These are phyloP conservation scores for Istiophorus platypterus DNA, from an alignment of 2,113 vertebrate genomes.

Conservation along the genomic window DNA sequence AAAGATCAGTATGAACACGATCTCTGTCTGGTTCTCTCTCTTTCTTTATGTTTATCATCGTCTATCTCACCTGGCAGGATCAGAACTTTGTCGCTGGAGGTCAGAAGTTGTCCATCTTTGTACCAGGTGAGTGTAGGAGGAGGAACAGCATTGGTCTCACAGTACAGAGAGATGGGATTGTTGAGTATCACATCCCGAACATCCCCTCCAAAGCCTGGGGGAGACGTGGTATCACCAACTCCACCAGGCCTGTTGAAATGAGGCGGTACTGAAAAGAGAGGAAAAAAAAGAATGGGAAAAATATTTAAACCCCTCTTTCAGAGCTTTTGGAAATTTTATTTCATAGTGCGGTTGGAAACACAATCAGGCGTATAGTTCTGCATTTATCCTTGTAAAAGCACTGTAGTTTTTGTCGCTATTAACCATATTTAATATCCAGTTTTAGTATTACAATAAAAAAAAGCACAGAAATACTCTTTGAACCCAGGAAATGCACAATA, in stretches of 20 bases:
- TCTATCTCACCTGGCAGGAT: conserved; percentile 90
- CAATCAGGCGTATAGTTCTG: background rate
- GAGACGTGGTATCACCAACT: conserved; percentile 79
- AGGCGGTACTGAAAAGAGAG: conserved; percentile 89
- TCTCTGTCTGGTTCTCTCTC: background rate
- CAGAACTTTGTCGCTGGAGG: conserved; percentile 89
- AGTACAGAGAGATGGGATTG: conserved; percentile 93
- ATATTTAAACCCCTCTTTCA: background rate
- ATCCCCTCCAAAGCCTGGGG: conserved; percentile 76
- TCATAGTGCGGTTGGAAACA: background rate
- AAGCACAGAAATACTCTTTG: conserved; percentile 21
- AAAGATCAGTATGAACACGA: background rate
- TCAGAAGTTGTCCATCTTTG: conserved; percentile 88
- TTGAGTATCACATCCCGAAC: conserved; percentile 92
- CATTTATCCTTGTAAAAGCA: too few species aligned
- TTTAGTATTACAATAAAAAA: background rate
- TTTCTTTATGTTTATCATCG: background rate
- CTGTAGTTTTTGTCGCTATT: too few species aligned
- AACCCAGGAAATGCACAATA: conserved; percentile 22
- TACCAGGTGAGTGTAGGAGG: conserved; percentile 95
- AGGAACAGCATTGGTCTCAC: conserved; percentile 94
- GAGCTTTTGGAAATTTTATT: background rate
- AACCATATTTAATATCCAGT: too few species aligned
- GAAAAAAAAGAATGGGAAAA: background rate
- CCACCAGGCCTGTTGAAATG: conserved; percentile 87